Evolutionary conservation across 2,113 vertebrate species (phyloP), one percentile per base, ranked within the genome.

Genomic region (Odontophorus gujanensis): DNA sequence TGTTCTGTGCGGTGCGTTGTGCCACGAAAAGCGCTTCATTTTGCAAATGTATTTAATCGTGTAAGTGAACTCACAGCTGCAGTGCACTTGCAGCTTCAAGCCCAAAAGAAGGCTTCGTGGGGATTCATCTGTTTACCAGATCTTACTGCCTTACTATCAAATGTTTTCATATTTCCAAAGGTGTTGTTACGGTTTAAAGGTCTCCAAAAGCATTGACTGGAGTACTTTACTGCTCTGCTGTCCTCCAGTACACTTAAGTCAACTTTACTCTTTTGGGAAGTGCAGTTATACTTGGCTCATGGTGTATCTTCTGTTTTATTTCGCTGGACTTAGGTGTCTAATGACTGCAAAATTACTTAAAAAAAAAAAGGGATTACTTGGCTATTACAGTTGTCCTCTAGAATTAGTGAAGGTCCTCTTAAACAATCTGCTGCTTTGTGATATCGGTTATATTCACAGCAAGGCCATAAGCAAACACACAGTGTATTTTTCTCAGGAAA

Each of bases 381-480:
- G 19, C 36, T 68, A 4, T 72, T 74, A 65, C 51, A 72, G 72
- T 89, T 89, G 87, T 74, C 61, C 75, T 85, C 57, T 80, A 38
- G 50, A 80, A 36, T 50, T 1, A 6, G 57, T 43, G 34, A n/a
- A 82, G 75, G 89, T 89, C 77, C 59, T 68, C 43, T 69, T 65
- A 90, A 82, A 81, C 0, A 18, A 57, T 68, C 87, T 58, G 43
- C 66, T 85, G 57, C 36, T 65, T 86, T 75, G 36, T 68, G 51
- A n/a, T 91, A 90, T 95, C 81, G 16, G 65, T 81, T 75, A 57
- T 1, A 0, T 81, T 81, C 51, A 57, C 8, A 71, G 90, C 83
- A 86, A 85, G 93, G 91, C 88, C 79, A 57, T 93, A 68, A 81
- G 83, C 85, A 85, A 96, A 96, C 53, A 95, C 17, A 45, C 87